A percentile compares a stretch with the other conserved stretches of the same genome.
phyloP scores from a whole-genome alignment of 2,888 invertebrate species.

The Crepidodera aurea region DNA sequence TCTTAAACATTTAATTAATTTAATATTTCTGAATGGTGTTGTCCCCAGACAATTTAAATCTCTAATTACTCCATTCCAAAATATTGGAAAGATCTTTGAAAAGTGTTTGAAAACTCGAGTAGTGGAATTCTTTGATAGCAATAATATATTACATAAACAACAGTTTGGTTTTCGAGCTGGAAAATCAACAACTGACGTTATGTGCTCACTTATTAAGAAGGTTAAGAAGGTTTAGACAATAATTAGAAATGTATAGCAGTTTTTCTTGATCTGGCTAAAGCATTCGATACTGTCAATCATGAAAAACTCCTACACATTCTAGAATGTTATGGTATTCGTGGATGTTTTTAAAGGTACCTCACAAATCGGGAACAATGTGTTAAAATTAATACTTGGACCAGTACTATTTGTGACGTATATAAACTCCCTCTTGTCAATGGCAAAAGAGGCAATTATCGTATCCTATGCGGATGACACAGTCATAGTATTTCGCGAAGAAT shows the following conservation, averaged over 20 bases:
- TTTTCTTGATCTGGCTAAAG: neutral
- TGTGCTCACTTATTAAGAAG: neutral
- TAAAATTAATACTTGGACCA: neutral
- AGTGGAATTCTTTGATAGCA: neutral
- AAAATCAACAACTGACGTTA: neutral
- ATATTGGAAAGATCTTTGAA: neutral
- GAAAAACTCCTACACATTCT: neutral
- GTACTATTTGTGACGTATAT: neutral
- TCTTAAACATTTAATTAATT: neutral
- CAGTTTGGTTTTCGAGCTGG: neutral
- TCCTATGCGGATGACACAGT: neutral
- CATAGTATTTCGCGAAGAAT: neutral
- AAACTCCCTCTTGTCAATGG: neutral
- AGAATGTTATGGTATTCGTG: neutral
- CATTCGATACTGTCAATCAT: too few relatives aligned
- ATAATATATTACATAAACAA: neutral
- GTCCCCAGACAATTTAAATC: constrained; percentile 2
- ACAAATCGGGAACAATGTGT: too few relatives aligned
- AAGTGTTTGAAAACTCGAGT: neutral
- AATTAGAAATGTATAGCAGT: neutral
- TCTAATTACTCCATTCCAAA: neutral
- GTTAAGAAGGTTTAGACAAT: neutral
- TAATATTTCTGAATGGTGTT: neutral
- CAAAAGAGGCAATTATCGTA: neutral
- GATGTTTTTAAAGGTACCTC: neutral